Base-by-base conservation (phyloP, 2,888 invertebrate genomes). In the Scaptodrosophila latifasciaeformis region DNA sequence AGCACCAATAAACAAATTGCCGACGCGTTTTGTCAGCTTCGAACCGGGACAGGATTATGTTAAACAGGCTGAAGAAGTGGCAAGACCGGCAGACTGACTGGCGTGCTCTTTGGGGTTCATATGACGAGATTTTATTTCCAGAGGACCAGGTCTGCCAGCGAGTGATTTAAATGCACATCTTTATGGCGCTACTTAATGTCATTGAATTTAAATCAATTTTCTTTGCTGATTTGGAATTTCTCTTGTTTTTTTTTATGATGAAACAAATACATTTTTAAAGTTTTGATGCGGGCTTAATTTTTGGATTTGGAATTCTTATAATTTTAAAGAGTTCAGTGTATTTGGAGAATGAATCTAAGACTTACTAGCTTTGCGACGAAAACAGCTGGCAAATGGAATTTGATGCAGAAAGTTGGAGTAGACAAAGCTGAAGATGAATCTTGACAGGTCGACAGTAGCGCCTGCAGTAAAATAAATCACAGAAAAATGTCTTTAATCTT, bases 1-100 rank as follows among this genome's bases (percentile, higher is more conserved):
- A 74, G 57, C 69, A 67, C 69, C 78, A 74, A 79, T 79, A 79
- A 76, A 78, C 81, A 79, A 79, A 79, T 79, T 79, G 79, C 81
- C 81, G 74, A 76, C 78, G 81, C 74, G 72, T 77, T 79, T 76
- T 71, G 69, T 62, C 69, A 65, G 70, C 50, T 49, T 55, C 67
- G n/a, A n/a, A n/a, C 49, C 62, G 58, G 51, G 51, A 42, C 71
- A 75, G 76, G 76, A 72, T 76, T 76, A 76, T 76, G 76, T 78
- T 76, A 76, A 76, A 66, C 78, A 76, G 61, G 40, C 49, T 10
- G 40, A 39, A 45, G 15, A 34, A 29, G 34, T 37, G 39, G 49
- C 49, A 47, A 10, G 44, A 47, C 37, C 1, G 7, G 0, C 35
- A 37, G 37, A 37, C 31, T 10, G 24, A 6, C 27, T 18, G 21